phyloP scores from a whole-genome alignment of 1,140 invertebrate species.

The Leptinotarsa texana region DNA sequence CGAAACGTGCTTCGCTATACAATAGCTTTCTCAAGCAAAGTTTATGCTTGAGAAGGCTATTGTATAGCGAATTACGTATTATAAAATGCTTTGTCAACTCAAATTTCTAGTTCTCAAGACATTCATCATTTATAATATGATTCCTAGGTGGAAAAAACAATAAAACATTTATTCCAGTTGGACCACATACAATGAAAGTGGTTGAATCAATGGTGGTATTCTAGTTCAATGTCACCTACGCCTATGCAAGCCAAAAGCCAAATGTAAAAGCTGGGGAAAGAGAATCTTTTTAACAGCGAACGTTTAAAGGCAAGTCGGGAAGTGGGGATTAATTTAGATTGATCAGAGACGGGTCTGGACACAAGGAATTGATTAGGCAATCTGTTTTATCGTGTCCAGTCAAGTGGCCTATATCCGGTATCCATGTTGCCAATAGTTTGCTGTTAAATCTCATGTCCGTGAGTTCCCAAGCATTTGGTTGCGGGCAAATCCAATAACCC shows the following conservation, averaged over 20 bases:
- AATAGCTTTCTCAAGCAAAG: no score
- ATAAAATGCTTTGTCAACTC: no score
- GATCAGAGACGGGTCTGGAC: slow-evolving; percentile 55
- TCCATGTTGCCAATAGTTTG: slow-evolving; percentile 18
- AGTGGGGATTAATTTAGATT: slow-evolving; percentile 57
- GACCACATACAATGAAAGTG: no score
- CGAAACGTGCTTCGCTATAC: no score
- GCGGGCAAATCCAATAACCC: no score
- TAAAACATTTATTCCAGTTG: no score
- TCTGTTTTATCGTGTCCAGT: slow-evolving; percentile 57
- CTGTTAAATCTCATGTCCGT: background rate
- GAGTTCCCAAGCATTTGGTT: background rate
- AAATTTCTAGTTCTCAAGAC: no score
- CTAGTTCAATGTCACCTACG: background rate
- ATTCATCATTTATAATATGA: no score
- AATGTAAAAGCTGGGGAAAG: slow-evolving; percentile 16
- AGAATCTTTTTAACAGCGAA: slow-evolving; percentile 38
- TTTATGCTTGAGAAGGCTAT: no score
- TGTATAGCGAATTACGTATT: no score
- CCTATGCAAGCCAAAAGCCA: slow-evolving; percentile 13
- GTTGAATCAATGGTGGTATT: no score
- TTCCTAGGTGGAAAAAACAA: no score
- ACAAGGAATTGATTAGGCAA: slow-evolving; percentile 58
- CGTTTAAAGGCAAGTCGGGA: slow-evolving; percentile 43
- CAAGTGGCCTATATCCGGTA: slow-evolving; percentile 52